These are phyloP conservation scores for Epinephelus malabaricus DNA, from an alignment of 2,797 vertebrate genomes.

Conservation along the genomic window DNA sequence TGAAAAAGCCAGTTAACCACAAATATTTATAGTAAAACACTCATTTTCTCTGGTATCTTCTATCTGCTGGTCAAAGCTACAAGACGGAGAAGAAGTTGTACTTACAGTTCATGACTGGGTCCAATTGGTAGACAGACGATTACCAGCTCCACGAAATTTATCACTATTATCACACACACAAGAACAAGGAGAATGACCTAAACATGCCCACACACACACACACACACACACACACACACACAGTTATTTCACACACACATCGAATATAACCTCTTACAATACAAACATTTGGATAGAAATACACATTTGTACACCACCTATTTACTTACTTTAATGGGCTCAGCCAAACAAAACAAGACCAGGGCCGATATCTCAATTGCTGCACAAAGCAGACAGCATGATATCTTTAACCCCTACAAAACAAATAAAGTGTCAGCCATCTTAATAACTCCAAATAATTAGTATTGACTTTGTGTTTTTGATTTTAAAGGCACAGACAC, in stretches of 20 bases:
- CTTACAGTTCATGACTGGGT: conserved; percentile 75
- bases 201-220: neutral
- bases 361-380: neutral
- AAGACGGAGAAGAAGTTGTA: conserved; percentile 1
- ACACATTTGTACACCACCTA: neutral
- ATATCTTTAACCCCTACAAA: conserved; percentile 21
- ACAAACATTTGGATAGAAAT: neutral
- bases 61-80: no score
- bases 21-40: no score
- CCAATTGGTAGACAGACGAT: conserved; percentile 29
- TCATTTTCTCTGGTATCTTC: no score
- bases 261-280: neutral
- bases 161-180: conserved; percentile 7
- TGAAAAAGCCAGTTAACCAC: no score
- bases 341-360: neutral
- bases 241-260: neutral
- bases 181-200: conserved; percentile 47
- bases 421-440: conserved; percentile 5
- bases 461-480: no score
- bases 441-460: neutral
- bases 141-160: conserved; percentile 35
- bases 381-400: neutral
- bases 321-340: conserved; percentile 32
- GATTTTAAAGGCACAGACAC: no score
- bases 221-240: neutral